These are phyloP conservation scores for Troides helena DNA, from an alignment of 2,888 invertebrate species.

Conservation along the genomic window DNA sequence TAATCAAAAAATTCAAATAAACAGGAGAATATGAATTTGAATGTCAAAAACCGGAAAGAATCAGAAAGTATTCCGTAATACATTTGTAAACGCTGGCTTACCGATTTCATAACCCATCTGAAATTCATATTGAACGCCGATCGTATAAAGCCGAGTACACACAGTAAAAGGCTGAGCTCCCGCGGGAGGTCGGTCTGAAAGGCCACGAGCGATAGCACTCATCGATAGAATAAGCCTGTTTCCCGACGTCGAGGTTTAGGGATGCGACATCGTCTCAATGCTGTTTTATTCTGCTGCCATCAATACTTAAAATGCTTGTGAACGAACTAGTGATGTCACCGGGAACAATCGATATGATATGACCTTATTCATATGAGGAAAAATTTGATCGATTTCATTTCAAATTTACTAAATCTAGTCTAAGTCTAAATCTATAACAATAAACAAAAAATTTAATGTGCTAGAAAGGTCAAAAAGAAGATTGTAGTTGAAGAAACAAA, in stretches of 20 bases:
- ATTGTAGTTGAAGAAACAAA: no score
- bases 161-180: slow-evolving; percentile 75
- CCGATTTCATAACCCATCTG: slow-evolving; percentile 74
- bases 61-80: slow-evolving; percentile 63
- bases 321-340: slow-evolving; percentile 54
- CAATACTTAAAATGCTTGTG: slow-evolving; percentile 76
- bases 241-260: slow-evolving; percentile 74
- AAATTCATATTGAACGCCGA: slow-evolving; percentile 76
- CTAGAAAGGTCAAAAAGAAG: no score
- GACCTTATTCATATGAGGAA: background rate
- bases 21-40: slow-evolving; percentile 30
- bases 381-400: background rate
- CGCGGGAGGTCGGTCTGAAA: slow-evolving; percentile 65
- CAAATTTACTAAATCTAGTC: no score
- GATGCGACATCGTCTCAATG: slow-evolving; percentile 75
- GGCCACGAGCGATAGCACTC: slow-evolving; percentile 73
- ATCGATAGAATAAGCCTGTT: slow-evolving; percentile 79
- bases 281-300: slow-evolving; percentile 78
- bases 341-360: slow-evolving; percentile 40
- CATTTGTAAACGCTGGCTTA: slow-evolving; percentile 59
- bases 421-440: no score
- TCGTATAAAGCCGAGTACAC: slow-evolving; percentile 70
- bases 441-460: no score
- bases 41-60: slow-evolving; percentile 40
- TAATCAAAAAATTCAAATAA: background rate